These are phyloP conservation scores for Ctenicera cuprea DNA, from an alignment of 2,888 invertebrate genomes.

Conservation along the genomic window DNA sequence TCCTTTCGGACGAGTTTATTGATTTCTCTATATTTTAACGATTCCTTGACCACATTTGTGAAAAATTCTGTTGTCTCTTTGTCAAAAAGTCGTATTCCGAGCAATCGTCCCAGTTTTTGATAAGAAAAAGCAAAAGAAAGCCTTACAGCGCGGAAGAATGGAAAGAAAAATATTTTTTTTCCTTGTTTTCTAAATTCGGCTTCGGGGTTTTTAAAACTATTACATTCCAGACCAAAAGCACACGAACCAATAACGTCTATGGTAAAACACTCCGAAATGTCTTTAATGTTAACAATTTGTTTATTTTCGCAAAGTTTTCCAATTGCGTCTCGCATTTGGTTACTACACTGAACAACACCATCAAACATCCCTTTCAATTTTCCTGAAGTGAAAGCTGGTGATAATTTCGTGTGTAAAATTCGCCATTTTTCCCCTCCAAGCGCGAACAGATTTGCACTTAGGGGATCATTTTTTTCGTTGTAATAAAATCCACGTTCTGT, in stretches of 20 bases:
- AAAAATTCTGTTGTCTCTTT: conserved; percentile 68
- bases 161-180: not conserved
- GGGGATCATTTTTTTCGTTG: conserved; percentile 61
- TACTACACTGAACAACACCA: conserved; percentile 68
- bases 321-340: conserved; percentile 57
- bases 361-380: conserved; percentile 70
- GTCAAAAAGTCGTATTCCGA: not conserved
- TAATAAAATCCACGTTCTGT: conserved; percentile 69
- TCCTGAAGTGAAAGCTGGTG: conserved; percentile 73
- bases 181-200: conserved; percentile 65
- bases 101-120: not conserved
- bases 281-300: not conserved
- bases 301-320: conserved; percentile 23
- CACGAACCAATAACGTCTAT: conserved; percentile 69
- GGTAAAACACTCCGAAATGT: conserved; percentile 60
- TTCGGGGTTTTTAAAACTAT: conserved; percentile 57
- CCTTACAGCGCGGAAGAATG: not conserved
- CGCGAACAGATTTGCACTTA: conserved; percentile 68
- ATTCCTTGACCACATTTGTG: conserved; percentile 69
- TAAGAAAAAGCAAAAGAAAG: not conserved
- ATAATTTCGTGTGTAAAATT: conserved; percentile 71
- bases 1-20: conserved; percentile 73
- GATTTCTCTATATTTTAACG: conserved; percentile 71
- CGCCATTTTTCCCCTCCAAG: conserved; percentile 72
- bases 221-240: conserved; percentile 66